Base-by-base conservation (phyloP, 2,888 invertebrate genomes). In the Dynastes maya region DNA sequence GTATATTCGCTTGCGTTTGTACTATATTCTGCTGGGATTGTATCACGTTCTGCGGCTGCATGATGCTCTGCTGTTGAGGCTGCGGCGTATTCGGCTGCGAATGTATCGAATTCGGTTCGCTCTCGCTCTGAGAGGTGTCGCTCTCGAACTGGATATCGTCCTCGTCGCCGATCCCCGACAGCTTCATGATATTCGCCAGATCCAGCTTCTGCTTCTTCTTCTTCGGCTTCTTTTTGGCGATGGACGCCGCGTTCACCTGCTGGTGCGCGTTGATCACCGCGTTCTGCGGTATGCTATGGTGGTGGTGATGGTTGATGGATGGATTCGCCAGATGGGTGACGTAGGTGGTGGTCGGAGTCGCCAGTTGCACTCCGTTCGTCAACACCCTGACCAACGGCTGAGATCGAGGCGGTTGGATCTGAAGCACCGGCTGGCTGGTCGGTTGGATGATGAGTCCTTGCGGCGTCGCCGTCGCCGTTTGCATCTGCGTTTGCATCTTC, bases 171-270 rank as follows among this genome's bases (percentile, higher is more conserved):
- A 84, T 85, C 81, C 88, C 94, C 70, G 94, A 94, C 80, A 94
- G 89, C 87, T 94, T 94, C 92, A 94, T 94, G 55, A 94, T 92
- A 87, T 93, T 94, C 75, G 93, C 94, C 83, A 94, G 90, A 87
- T 94, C 94, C 76, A 94, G 87, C 85, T 92, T 92, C 53, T 90
- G 89, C 76, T 90, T 90, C 83, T 90, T 90, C 71, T 90, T 88
- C 82, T 91, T 91, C 80, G 90, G 90, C 85, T 91, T 91, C 84
- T 92, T 92, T 84, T 91, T 91, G 45, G 90, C 49, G 32, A 63
- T 45, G 13, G 22, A n/a, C 8, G 40, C 53, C 1, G 45, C 8
- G 27, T 40, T 68, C 6, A 80, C 80, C 6, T 82, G 82, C 2
- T 82, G 82, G 2, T 37, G 32, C 32, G 80, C 75, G 77, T 82